phyloP scores from a whole-genome alignment of 2,113 vertebrate species.

The Caretta caretta region DNA sequence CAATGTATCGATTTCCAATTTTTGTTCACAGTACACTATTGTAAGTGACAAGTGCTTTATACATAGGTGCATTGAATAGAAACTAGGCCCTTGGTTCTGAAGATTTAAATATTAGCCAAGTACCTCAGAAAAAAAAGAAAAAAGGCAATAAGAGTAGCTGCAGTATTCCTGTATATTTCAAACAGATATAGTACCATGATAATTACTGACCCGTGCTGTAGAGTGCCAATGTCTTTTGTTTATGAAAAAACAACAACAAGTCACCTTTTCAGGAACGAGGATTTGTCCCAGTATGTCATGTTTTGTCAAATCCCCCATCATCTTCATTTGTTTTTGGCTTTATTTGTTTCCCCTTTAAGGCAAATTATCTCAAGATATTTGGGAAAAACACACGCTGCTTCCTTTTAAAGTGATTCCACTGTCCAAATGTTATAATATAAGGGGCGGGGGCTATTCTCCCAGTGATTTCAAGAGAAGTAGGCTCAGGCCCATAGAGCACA shows the following conservation, averaged over 20 bases:
- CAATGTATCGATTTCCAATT: conserved; percentile 1
- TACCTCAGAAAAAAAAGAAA: background rate
- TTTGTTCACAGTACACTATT: background rate
- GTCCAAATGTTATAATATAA: background rate
- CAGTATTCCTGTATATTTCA: background rate
- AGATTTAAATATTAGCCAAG: background rate
- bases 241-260: background rate
- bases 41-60: background rate
- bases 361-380: background rate
- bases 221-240: background rate
- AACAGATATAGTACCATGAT: background rate
- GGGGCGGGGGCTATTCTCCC: background rate
- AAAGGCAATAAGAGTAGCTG: background rate
- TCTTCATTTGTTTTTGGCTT: background rate
- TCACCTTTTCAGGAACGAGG: background rate
- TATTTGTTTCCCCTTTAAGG: background rate
- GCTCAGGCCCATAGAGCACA: background rate
- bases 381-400: background rate
- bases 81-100: background rate
- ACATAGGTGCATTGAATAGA: background rate
- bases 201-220: background rate
- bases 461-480: background rate
- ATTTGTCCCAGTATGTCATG: background rate
- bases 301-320: background rate
- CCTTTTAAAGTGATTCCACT: background rate